Base-by-base conservation (phyloP, 2,797 vertebrate species). In the Salarias fasciatus region DNA sequence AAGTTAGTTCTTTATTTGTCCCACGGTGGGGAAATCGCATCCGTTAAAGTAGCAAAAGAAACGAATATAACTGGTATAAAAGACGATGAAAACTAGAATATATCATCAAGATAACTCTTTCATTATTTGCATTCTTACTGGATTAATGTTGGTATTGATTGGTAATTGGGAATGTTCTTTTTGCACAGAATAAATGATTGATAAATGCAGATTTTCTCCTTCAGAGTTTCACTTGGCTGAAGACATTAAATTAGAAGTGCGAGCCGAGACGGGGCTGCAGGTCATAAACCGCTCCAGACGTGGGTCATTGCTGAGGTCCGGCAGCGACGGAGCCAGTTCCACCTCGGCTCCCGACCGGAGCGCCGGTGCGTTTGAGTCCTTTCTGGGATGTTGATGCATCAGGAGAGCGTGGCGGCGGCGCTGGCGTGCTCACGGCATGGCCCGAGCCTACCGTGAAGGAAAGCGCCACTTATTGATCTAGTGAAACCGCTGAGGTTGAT, bases 371-470 rank as follows among this genome's bases (percentile, higher is more conserved):
- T 59, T 73, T 60, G 2, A 62, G 55, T 57, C 43, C 40, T 69
- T 28, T 58, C 40, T 62, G 30, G 40, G 12, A 59, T 37, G 52
- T 35, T 48, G 24, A 65, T 70, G 36, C 48, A 58, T 84, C 64
- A 70, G 38, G 62, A 46, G 7, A 14, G 36, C 63, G 54, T 73
- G 31, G 49, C 53, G 53, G 45, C 11, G 11, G 46, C 53, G 31
- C n/a, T 61, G 73, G 76, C 70, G 42, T 30, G 47, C 71, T 77
- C 64, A 70, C 83, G 83, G 83, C 80, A 0, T 37, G 14, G 64
- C 46, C 11, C 11, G 2, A 66, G 33, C 14, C 37, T 63, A 40
- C 29, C 28, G 13, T 5, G 2, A 38, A 38, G 66, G 30, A 36
- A 18, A 67, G 10, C 13, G 11, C 64, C 57, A 24, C 11, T 2